phyloP scores from a whole-genome alignment of 2,888 invertebrate species.

The Caenorhabditis wallacei region DNA sequence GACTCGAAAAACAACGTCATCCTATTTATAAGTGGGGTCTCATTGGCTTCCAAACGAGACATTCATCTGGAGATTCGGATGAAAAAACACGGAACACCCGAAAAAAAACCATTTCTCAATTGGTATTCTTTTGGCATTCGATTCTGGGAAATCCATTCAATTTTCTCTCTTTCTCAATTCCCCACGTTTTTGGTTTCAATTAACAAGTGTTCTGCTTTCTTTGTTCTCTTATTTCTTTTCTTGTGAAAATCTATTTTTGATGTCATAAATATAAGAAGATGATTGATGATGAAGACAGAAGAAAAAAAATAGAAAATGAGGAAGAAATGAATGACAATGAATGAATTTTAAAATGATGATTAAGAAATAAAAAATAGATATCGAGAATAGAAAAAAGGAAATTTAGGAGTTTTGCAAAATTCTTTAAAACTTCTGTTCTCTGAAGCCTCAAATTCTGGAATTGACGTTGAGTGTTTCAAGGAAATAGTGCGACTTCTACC shows the following conservation, averaged over 20 bases:
- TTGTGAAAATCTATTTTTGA: conserved; percentile 40
- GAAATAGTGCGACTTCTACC: not conserved
- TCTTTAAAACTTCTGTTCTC: not conserved
- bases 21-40: too few species aligned
- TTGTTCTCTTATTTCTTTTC: too few species aligned
- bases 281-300: conserved; percentile 27
- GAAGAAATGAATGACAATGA: conserved; percentile 10
- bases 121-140: conserved; percentile 29
- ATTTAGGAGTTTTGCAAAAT: not conserved
- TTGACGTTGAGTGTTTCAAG: conserved; percentile 15
- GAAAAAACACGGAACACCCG: not conserved
- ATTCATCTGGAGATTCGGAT: too few species aligned
- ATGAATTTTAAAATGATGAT: not conserved
- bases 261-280: conserved; percentile 44
- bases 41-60: too few species aligned
- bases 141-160: conserved; percentile 33
- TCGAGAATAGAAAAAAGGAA: not conserved
- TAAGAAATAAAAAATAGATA: too few species aligned
- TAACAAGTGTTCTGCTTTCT: conserved; percentile 14
- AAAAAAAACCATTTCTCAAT: conserved; percentile 12
- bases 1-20: too few species aligned
- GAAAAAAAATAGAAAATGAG: not conserved
- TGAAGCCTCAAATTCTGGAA: conserved; percentile 8
- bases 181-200: conserved; percentile 31
- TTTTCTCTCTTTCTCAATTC: conserved; percentile 1